Evolutionary conservation across 2,113 vertebrate genomes (phyloP), one percentile per base, ranked within the genome.

Genomic region (Psophia crepitans): DNA sequence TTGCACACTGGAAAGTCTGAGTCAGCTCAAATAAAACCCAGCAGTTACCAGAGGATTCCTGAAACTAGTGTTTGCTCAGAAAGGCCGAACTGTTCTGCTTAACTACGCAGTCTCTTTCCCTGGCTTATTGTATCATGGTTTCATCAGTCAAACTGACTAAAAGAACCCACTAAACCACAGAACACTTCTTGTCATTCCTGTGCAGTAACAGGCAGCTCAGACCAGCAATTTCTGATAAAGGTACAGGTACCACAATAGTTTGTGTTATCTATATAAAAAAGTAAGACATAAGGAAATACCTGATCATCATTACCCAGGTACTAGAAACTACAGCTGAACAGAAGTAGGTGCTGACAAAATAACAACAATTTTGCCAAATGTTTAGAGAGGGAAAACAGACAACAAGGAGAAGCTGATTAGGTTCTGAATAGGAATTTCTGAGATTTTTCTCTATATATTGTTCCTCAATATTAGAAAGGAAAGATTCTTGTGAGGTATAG

Each of bases 371-470:
- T 69, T 65, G 14, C 22, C n/a, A 63, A 71, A 43, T 44, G 3
- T 39, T 84, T n/a, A 87, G 32, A 0, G 0, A 57, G 6, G 6
- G 15, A 73, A 84, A 65, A 10, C 18, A 87, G 33, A n/a, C 4
- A 61, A 41, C 1, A n/a, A 15, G 16, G 3, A 20, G 6, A 75
- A 87, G 12, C 14, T 5, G 82, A 79, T 48, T 63, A 68, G 4
- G 11, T 56, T 75, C 18, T 54, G 48, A 58, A 78, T 20, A 84
- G 7, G 9, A 60, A 60, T 90, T 75, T 77, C 27, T 11, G 27
- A 35, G 15, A 32, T 16, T 73, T 28, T 94, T 68, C 93, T 68
- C 30, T 14, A 32, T 19, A 15, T 37, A 33, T 41, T 41, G 18
- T 51, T 78, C 12, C n/a, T 69, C 3, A 0, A 23, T 27, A 71